A percentile compares a stretch with the other conserved stretches of the same genome.
Conservation (phyloP, 2,797 vertebrate species). For the Triplophysa yarkandensis region DNA sequence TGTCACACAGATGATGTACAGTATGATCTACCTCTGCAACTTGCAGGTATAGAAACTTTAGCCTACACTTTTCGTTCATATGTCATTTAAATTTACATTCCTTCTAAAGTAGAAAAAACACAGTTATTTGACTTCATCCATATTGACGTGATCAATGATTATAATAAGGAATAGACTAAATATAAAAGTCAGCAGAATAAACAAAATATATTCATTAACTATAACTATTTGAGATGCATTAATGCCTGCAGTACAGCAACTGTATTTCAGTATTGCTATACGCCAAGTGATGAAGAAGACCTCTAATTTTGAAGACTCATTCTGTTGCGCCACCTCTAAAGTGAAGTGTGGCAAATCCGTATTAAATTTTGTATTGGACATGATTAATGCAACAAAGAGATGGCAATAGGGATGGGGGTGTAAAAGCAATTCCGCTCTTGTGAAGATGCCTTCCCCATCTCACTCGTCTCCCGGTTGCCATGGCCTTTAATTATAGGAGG, state of each 20-base stretch:
- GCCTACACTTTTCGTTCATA: neutral
- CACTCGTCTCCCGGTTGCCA: constrained; percentile 42
- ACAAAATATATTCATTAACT: no score
- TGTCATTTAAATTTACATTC: no score
- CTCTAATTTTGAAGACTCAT: no score
- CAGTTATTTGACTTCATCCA: neutral
- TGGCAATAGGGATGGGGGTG: neutral
- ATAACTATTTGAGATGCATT: no score
- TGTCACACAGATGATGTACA: constrained; percentile 98
- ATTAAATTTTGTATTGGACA: neutral
- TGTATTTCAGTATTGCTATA: no score
- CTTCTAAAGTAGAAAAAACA: neutral
- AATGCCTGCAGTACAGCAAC: no score
- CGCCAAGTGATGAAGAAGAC: no score
- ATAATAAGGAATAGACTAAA: no score
- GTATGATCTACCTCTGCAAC: constrained; percentile 90
- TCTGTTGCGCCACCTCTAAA: no score
- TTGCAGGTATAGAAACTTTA: constrained; percentile 63
- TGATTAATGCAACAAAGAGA: neutral
- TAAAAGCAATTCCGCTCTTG: constrained; percentile 29
- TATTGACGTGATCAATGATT: no score
- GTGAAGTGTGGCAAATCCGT: neutral
- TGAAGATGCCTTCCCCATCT: constrained; percentile 32
- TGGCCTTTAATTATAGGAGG: constrained; percentile 39
- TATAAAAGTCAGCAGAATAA: no score